Evolutionary conservation across 2,888 invertebrate species (phyloP), one percentile per base, ranked within the genome.

Genomic region (Thyatira batis): DNA sequence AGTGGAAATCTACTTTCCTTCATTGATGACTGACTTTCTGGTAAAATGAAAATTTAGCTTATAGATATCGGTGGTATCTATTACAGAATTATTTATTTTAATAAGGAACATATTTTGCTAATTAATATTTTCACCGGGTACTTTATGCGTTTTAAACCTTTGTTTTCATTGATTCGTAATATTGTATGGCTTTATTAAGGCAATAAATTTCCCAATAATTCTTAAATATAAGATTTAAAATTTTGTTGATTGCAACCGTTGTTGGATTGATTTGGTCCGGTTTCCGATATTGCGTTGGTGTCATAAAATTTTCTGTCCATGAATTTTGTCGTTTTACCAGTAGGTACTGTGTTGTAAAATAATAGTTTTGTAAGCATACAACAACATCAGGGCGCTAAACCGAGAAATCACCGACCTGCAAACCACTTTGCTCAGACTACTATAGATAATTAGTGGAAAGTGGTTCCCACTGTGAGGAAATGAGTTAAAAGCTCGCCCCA

Each of bases 371-470:
- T 30, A n/a, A 11, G 30, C 11, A 23, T 30, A n/a, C 30, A 33
- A 2, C n/a, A 33, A 33, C 11, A 33, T 33, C 69, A 69, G 68
- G 69, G 67, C 66, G 61, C 63, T 65, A 68, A 68, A 67, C 64
- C 64, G 67, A 69, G 61, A 65, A 73, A 67, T 66, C 72, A 69
- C 56, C 74, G 78, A 76, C 73, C 76, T 72, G 78, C 73, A 75
- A 78, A 77, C 69, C 75, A 75, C 80, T 80, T 79, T 80, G 80
- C 74, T 79, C 78, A 77, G 65, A 73, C 66, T 66, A 64, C 68
- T 78, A 78, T 76, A 67, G 71, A 76, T 80, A 80, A 80, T 80
- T 80, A 76, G 78, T 77, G 76, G 73, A 76, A 73, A 75, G 71
- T 72, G 61, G 65, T 60, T 61, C 66, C 63, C 67, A 64, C 66